These are phyloP conservation scores for Darevskia mixta DNA, from an alignment of 2,797 vertebrate species.

Conservation along the genomic window DNA sequence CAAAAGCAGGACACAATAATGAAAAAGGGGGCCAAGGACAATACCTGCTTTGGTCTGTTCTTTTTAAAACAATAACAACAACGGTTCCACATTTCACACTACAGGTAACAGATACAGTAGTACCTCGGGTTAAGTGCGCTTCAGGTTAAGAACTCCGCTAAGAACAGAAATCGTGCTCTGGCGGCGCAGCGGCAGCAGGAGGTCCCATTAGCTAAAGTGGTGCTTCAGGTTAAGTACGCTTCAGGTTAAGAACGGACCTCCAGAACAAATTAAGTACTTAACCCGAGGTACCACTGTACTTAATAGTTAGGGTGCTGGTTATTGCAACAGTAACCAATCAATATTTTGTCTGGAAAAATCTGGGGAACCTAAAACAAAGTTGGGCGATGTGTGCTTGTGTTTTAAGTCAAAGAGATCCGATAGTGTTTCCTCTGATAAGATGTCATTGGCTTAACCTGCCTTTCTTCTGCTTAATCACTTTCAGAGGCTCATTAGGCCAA, in stretches of 20 bases:
- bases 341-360: conserved; percentile 51
- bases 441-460: conserved; percentile 63
- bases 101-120: not conserved
- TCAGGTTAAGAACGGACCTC: too few relatives aligned
- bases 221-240: too few relatives aligned
- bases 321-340: conserved; percentile 11
- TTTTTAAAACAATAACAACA: conserved; percentile 10
- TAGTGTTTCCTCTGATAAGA: conserved; percentile 69
- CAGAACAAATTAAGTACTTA: too few relatives aligned
- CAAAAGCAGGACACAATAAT: not conserved
- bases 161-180: too few relatives aligned
- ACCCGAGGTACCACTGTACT: not conserved
- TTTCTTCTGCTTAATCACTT: conserved; percentile 74
- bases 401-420: conserved; percentile 17
- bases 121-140: too few relatives aligned
- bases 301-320: conserved; percentile 38
- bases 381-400: not conserved
- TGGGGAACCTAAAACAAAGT: conserved; percentile 28
- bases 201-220: too few relatives aligned
- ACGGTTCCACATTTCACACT: conserved; percentile 20
- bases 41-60: conserved; percentile 14
- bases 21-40: not conserved
- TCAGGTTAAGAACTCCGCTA: too few relatives aligned
- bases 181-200: too few relatives aligned
- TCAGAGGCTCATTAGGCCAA: conserved; percentile 70